These are phyloP conservation scores for Shargacucullia verbasci DNA, from an alignment of 2,888 invertebrate genomes.

Conservation along the genomic window DNA sequence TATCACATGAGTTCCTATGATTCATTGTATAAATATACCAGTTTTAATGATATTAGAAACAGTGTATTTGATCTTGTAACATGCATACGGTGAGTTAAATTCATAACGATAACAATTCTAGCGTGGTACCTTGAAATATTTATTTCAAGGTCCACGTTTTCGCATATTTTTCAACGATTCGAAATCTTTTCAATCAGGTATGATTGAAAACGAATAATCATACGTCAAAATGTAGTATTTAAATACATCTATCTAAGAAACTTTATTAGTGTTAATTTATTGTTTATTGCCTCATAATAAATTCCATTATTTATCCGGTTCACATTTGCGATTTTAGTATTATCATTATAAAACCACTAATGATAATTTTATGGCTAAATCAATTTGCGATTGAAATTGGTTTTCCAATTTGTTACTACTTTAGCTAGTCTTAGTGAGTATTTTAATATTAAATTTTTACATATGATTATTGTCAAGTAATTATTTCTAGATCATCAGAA, in stretches of 20 bases:
- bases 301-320: constrained; percentile 31
- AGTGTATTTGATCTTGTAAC: constrained; percentile 23
- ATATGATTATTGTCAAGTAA: not conserved
- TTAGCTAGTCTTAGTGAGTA: not conserved
- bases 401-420: constrained; percentile 3
- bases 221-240: too few species aligned
- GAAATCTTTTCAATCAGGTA: not conserved
- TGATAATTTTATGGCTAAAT: constrained; percentile 36
- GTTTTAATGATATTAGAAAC: constrained; percentile 39
- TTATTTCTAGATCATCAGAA: too few species aligned
- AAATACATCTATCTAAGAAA: constrained; percentile 1
- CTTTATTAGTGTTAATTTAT: constrained; percentile 32
- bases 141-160: too few species aligned
- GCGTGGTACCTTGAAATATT: constrained; percentile 4
- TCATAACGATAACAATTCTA: constrained; percentile 16
- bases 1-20: constrained; percentile 62
- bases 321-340: constrained; percentile 33
- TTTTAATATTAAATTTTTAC: too few species aligned
- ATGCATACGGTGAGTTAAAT: constrained; percentile 10
- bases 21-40: constrained; percentile 53
- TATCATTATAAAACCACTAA: constrained; percentile 41
- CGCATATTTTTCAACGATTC: not conserved
- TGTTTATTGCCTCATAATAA: constrained; percentile 14
- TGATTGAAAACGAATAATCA: too few species aligned
- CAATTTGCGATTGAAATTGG: constrained; percentile 20